Evolutionary conservation across 2,113 vertebrate genomes (phyloP).

Genomic region (Marmota monax): DNA sequence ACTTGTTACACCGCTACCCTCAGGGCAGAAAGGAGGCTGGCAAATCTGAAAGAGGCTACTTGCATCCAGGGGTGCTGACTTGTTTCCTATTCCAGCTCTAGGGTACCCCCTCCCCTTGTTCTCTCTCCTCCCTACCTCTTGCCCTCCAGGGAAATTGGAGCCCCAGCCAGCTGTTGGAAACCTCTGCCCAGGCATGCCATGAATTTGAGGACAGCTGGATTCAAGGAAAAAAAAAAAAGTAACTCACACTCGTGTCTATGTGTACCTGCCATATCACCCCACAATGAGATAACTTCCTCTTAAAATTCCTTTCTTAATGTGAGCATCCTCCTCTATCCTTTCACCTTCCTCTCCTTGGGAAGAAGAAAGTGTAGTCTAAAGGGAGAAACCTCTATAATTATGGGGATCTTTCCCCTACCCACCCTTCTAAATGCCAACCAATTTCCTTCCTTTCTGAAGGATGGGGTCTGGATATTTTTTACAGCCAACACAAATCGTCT

Average conservation of each 20-base stretch:
- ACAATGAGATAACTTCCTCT: slow-evolving; percentile 61
- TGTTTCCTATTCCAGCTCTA: slow-evolving; percentile 55
- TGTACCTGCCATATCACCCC: slow-evolving; percentile 66
- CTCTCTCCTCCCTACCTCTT: slow-evolving; percentile 44
- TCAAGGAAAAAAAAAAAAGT: slow-evolving; percentile 39
- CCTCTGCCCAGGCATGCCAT: slow-evolving; percentile 81
- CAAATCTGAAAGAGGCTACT: slow-evolving; percentile 50
- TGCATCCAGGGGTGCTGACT: slow-evolving; percentile 69
- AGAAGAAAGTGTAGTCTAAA: slow-evolving; percentile 24
- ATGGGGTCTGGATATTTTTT: slow-evolving; percentile 44
- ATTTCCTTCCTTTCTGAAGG: slow-evolving; percentile 48
- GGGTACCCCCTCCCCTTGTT: not conserved
- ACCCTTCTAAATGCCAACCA: slow-evolving; percentile 53
- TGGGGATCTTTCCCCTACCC: not conserved
- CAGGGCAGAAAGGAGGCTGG: slow-evolving; percentile 67
- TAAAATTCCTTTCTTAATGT: slow-evolving; percentile 46
- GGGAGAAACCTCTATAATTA: slow-evolving; percentile 32
- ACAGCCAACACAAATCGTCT: slow-evolving; percentile 62
- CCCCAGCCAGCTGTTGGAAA: slow-evolving; percentile 80
- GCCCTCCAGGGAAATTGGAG: slow-evolving; percentile 76
- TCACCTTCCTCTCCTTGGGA: slow-evolving; percentile 28
- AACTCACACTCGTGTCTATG: slow-evolving; percentile 43
- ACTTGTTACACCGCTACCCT: slow-evolving; percentile 52
- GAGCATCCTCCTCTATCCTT: slow-evolving; percentile 26
- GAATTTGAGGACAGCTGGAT: slow-evolving; percentile 79